phyloP scores from a whole-genome alignment of 2,888 invertebrate genomes.

The Drosophila merina region DNA sequence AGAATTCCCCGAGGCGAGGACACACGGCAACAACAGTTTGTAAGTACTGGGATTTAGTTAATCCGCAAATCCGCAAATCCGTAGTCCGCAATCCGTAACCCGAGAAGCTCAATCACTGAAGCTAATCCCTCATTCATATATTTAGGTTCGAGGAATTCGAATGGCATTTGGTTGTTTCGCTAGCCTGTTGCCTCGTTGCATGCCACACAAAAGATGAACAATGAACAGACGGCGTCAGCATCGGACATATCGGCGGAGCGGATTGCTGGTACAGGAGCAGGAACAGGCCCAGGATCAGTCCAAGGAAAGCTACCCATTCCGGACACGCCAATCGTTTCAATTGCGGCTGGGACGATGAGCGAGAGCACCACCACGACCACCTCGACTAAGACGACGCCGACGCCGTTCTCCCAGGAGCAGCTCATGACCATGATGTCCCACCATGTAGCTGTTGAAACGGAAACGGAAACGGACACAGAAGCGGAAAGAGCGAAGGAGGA shows the following conservation, averaged over 20 bases:
- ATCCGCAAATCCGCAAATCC: background rate
- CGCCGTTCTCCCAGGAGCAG: conserved; percentile 67
- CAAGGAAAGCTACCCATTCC: conserved; percentile 67
- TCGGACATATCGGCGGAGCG: conserved; percentile 37
- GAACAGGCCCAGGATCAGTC: conserved; percentile 31
- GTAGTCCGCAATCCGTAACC: background rate
- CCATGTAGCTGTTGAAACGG: conserved; percentile 49
- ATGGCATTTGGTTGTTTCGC: conserved; percentile 70
- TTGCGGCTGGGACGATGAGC: conserved; percentile 79
- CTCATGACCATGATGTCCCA: conserved; percentile 57
- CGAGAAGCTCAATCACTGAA: background rate
- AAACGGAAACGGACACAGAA: background rate
- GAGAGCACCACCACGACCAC: conserved; percentile 81
- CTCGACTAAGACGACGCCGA: conserved; percentile 81
- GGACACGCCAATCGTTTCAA: conserved; percentile 81
- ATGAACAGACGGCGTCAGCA: conserved; percentile 63
- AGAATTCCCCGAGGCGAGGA: conserved; percentile 21
- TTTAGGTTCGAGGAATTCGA: conserved; percentile 46
- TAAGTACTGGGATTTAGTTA: conserved; percentile 2
- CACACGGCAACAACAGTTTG: conserved; percentile 27
- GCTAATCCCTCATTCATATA: background rate
- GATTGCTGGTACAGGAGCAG: conserved; percentile 27
- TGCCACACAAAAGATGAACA: conserved; percentile 81
- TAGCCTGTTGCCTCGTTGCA: conserved; percentile 34
- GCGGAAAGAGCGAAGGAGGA: conserved; percentile 11